Conservation (phyloP, 2,888 invertebrate genomes). For the Ormyrus nitidulus region DNA sequence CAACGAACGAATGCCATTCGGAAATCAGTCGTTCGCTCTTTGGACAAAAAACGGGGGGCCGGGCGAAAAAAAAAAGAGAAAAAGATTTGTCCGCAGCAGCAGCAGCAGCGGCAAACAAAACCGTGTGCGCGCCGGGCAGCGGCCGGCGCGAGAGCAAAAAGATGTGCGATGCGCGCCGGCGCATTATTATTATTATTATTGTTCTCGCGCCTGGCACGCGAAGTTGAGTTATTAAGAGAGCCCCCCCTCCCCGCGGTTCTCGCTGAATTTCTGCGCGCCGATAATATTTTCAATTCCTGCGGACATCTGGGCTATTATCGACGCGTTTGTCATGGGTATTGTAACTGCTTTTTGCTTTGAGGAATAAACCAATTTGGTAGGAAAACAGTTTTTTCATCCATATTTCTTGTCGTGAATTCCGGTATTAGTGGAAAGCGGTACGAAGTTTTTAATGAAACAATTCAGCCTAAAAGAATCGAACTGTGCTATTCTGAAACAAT, state of each 20-base stretch:
- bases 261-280: conserved; percentile 28
- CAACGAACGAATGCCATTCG: conserved; percentile 56
- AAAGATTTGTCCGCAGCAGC: conserved; percentile 50
- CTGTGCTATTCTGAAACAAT: too few relatives aligned
- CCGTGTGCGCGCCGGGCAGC: conserved; percentile 10
- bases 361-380: too few relatives aligned
- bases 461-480: too few relatives aligned
- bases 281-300: conserved; percentile 46
- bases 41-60: background rate
- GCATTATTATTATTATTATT: conserved; percentile 44
- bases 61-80: conserved; percentile 40
- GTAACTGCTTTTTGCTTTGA: too few relatives aligned
- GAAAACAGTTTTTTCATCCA: too few relatives aligned
- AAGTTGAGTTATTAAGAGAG: conserved; percentile 54
- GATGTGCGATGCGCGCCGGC: conserved; percentile 33
- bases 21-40: conserved; percentile 59
- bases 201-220: conserved; percentile 46
- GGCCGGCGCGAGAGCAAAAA: conserved; percentile 23
- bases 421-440: too few relatives aligned
- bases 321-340: background rate
- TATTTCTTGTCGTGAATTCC: too few relatives aligned
- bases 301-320: conserved; percentile 21
- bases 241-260: background rate
- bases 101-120: conserved; percentile 41
- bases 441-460: too few relatives aligned